These are phyloP conservation scores for Drosophila saltans DNA, from an alignment of 1,140 invertebrate genomes.

Conservation along the genomic window DNA sequence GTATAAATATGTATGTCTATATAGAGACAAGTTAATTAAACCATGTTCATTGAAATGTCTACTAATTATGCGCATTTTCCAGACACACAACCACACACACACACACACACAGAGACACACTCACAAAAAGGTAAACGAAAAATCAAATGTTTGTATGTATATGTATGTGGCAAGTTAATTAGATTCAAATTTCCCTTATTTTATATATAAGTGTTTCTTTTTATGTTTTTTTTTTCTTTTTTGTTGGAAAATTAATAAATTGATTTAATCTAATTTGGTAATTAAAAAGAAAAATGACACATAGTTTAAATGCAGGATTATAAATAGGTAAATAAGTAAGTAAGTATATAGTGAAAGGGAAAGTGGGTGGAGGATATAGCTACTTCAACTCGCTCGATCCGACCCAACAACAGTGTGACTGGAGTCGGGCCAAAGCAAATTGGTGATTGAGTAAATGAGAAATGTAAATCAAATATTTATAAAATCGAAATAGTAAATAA, in stretches of 20 bases:
- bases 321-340: background rate
- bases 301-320: background rate
- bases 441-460: background rate
- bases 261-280: conserved; percentile 58
- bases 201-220: background rate
- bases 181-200: background rate
- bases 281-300: conserved; percentile 40
- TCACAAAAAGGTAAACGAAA: conserved; percentile 49
- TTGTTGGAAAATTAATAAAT: conserved; percentile 57
- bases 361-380: background rate
- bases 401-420: background rate
- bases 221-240: conserved; percentile 23
- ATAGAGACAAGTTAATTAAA: conserved; percentile 30
- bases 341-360: background rate
- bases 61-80: conserved; percentile 53
- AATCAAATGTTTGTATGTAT: conserved; percentile 12
- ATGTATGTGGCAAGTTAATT: conserved; percentile 14
- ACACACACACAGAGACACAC: conserved; percentile 22
- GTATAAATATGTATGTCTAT: background rate
- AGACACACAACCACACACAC: conserved; percentile 24
- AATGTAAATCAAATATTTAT: background rate
- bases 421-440: conserved; percentile 1
- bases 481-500: conserved; percentile 25
- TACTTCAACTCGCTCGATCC: background rate
- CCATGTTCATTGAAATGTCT: conserved; percentile 33